Evolutionary conservation across 2,888 invertebrate species (phyloP).

Genomic region (Diachrysia chrysitis): DNA sequence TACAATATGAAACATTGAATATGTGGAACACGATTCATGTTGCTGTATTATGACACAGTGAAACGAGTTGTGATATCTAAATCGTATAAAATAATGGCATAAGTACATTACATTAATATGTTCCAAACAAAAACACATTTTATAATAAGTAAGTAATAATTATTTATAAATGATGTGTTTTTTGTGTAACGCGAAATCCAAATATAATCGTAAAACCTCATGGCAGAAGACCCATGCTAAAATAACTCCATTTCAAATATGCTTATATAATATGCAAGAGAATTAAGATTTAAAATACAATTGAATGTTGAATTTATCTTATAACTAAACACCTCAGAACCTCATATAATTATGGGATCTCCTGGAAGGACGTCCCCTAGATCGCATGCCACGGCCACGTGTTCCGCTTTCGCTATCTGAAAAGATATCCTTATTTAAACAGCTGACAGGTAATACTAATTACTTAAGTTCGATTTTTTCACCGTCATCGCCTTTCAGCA

Average conservation of each 20-base stretch:
- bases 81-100: neutral
- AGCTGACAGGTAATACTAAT: constrained; percentile 29
- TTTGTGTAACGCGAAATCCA: neutral
- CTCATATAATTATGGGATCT: constrained; percentile 80
- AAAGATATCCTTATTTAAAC: constrained; percentile 50
- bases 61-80: neutral
- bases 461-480: constrained; percentile 6
- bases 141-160: too few species aligned
- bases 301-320: constrained; percentile 30
- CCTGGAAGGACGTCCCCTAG: constrained; percentile 78
- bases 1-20: too few species aligned
- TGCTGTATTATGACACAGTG: too few species aligned
- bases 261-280: constrained; percentile 12
- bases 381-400: constrained; percentile 81
- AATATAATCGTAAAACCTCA: neutral
- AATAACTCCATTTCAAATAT: neutral
- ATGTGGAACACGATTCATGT: too few species aligned
- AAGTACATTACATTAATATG: neutral
- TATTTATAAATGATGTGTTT: neutral
- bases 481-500: constrained; percentile 23
- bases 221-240: neutral
- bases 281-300: constrained; percentile 34
- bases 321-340: constrained; percentile 66
- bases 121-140: neutral
- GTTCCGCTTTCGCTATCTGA: constrained; percentile 84